phyloP scores from a whole-genome alignment of 2,113 vertebrate genomes.

The Crotophaga sulcirostris region DNA sequence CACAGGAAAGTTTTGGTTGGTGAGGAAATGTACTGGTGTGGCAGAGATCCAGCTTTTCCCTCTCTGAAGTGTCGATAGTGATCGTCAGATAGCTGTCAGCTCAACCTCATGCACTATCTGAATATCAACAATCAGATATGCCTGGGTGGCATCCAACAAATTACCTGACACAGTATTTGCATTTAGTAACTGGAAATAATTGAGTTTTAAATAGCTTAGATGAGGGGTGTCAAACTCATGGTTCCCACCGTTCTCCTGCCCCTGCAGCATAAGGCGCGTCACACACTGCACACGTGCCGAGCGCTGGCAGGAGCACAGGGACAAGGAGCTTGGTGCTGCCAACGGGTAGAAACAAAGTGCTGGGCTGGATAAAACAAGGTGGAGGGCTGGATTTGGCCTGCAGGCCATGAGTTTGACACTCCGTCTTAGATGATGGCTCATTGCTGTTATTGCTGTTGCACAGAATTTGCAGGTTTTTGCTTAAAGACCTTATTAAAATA shows the following conservation, averaged over 20 bases:
- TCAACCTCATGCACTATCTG: not conserved
- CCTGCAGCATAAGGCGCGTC: too few species aligned
- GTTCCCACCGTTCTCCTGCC: too few species aligned
- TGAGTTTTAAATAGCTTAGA: not conserved
- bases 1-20: accelerated
- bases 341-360: too few species aligned
- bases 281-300: too few species aligned
- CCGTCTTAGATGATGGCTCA: not conserved
- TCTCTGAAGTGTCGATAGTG: not conserved
- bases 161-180: not conserved
- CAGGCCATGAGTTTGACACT: too few species aligned
- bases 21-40: not conserved
- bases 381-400: too few species aligned
- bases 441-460: not conserved
- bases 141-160: not conserved
- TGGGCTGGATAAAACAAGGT: too few species aligned
- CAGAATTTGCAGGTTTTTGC: not conserved
- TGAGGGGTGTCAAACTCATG: too few species aligned
- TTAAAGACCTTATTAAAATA: not conserved
- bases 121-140: not conserved
- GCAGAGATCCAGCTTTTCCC: not conserved
- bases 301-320: too few species aligned
- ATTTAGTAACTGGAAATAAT: not conserved
- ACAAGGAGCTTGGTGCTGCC: too few species aligned
- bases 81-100: not conserved